These are phyloP conservation scores for Zaprionus ornatus DNA, from an alignment of 1,140 invertebrate species.

Conservation along the genomic window DNA sequence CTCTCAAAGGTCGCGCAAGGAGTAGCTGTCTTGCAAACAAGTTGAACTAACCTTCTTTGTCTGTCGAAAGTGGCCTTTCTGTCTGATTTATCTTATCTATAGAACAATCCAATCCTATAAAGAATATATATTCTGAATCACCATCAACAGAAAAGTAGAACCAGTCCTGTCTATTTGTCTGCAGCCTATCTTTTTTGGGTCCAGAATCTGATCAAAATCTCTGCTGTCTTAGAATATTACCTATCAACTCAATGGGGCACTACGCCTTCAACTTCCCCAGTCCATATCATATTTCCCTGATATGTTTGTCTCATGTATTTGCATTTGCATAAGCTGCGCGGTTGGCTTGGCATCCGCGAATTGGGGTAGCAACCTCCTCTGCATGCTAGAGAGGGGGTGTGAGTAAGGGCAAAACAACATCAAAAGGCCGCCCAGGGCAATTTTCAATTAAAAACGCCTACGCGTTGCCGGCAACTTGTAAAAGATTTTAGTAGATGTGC, in stretches of 20 bases:
- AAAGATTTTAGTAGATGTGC: conserved; percentile 23
- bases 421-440: conserved; percentile 74
- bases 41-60: no score
- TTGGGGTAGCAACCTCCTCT: conserved; percentile 12
- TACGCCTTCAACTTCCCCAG: neutral
- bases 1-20: no score
- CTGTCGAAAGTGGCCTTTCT: no score
- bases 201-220: no score
- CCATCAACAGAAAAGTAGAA: no score
- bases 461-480: conserved; percentile 20
- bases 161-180: no score
- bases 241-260: neutral
- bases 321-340: conserved; percentile 51
- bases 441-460: conserved; percentile 82
- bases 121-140: no score
- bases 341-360: conserved; percentile 67
- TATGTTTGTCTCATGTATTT: conserved; percentile 40
- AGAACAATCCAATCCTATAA: no score
- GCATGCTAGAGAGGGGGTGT: neutral
- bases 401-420: conserved; percentile 44
- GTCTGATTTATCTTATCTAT: no score
- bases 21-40: no score
- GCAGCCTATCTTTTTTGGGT: no score
- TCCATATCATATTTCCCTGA: neutral
- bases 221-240: no score